Evolutionary conservation across 53 echinoderm and acorn worm genomes (phyloP).

Genomic region (Holothuria scabra): DNA sequence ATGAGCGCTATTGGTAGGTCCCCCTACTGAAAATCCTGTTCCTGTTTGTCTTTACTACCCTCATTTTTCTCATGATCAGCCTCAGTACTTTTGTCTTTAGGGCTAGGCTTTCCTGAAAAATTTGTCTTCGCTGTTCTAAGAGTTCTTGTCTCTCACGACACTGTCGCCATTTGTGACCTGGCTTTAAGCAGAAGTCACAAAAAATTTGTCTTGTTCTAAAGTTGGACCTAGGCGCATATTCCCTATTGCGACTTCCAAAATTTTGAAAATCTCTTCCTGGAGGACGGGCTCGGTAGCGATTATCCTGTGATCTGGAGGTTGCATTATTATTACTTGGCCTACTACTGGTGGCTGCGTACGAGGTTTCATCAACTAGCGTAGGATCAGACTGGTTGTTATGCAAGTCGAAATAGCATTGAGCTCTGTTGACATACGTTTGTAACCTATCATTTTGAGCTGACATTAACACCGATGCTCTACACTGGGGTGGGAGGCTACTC

Average conservation of each 20-base stretch:
- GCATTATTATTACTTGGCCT: too few relatives aligned
- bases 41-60: background rate
- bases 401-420: too few relatives aligned
- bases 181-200: slow-evolving; percentile 1
- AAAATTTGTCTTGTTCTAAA: background rate
- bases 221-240: background rate
- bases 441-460: too few relatives aligned
- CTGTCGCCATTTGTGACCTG: slow-evolving; percentile 11
- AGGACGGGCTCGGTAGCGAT: background rate
- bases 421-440: too few relatives aligned
- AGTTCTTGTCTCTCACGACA: background rate
- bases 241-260: background rate
- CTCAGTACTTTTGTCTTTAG: too few relatives aligned
- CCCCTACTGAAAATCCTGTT: background rate
- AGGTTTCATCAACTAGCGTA: too few relatives aligned
- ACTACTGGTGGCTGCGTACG: too few relatives aligned
- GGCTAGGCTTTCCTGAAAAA: too few relatives aligned
- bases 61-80: too few relatives aligned
- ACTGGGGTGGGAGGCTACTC: too few relatives aligned
- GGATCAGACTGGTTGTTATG: too few relatives aligned
- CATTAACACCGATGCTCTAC: too few relatives aligned
- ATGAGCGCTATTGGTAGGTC: slow-evolving; percentile 15
- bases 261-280: background rate
- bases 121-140: background rate
- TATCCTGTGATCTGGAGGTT: background rate